A percentile compares a stretch with the other conserved stretches of the same genome.
These are phyloP conservation scores for Agapetus fuscipes DNA, from an alignment of 2,888 invertebrate genomes.

Conservation along the genomic window DNA sequence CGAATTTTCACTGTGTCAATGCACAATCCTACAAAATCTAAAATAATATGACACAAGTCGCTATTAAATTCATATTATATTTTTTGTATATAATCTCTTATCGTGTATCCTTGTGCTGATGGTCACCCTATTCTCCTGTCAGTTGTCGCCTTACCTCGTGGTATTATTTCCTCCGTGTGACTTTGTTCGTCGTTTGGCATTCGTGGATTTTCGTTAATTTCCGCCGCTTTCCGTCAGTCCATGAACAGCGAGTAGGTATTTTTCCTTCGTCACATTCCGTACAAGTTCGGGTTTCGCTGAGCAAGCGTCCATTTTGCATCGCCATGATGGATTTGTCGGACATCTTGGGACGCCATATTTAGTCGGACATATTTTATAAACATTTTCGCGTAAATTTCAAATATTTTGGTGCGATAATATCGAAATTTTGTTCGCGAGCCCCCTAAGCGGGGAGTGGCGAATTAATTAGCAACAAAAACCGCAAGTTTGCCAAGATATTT, in stretches of 20 bases:
- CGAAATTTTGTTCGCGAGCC: conserved; percentile 42
- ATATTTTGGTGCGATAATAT: conserved; percentile 44
- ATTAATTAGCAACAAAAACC: conserved; percentile 17
- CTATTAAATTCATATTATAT: too few relatives aligned
- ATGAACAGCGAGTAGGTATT: too few relatives aligned
- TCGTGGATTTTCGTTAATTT: background rate
- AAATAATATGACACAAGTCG: too few relatives aligned
- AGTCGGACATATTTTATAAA: conserved; percentile 68
- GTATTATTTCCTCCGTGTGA: too few relatives aligned
- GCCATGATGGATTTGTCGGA: conserved; percentile 53
- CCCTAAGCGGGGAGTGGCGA: conserved; percentile 9
- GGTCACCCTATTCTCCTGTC: too few relatives aligned
- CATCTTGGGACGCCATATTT: conserved; percentile 65
- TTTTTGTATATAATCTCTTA: too few relatives aligned
- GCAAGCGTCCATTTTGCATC: conserved; percentile 47
- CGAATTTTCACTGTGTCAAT: too few relatives aligned
- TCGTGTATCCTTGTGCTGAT: too few relatives aligned
- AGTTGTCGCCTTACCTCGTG: too few relatives aligned
- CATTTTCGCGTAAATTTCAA: conserved; percentile 53
- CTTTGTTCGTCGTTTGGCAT: background rate
- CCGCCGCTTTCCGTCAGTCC: conserved; percentile 25
- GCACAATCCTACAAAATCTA: too few relatives aligned
- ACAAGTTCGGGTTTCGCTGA: conserved; percentile 25
- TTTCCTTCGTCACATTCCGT: too few relatives aligned
- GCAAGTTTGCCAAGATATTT: conserved; percentile 38